Conservation (phyloP, 2,888 invertebrate species). For the Phlogophora meticulosa region DNA sequence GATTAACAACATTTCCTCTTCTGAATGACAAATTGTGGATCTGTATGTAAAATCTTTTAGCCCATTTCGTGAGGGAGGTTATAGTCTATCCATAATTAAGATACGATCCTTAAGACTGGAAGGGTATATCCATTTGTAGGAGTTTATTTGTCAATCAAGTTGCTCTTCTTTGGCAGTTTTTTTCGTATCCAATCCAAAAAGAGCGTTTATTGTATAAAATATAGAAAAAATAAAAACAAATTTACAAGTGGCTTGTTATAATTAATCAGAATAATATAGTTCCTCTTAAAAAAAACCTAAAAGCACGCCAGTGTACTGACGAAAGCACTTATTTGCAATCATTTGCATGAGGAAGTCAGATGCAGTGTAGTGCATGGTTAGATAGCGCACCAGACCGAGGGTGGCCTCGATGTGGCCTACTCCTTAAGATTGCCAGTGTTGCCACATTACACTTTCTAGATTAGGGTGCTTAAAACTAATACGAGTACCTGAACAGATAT, state of each 20-base stretch:
- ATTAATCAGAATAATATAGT: constrained; percentile 42
- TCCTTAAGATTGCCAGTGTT: constrained; percentile 53
- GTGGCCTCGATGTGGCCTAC: constrained; percentile 72
- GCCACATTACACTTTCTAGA: constrained; percentile 69
- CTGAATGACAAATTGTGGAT: constrained; percentile 39
- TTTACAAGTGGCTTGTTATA: too few species aligned
- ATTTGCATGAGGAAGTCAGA: constrained; percentile 87
- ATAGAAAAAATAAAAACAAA: neutral
- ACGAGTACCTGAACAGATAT: constrained; percentile 19
- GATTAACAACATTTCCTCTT: constrained; percentile 36
- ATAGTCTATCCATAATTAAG: too few species aligned
- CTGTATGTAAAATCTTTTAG: constrained; percentile 46
- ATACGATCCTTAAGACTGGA: too few species aligned
- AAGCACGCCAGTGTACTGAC: constrained; percentile 65
- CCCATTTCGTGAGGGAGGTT: neutral
- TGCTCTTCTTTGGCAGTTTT: too few species aligned
- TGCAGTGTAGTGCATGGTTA: constrained; percentile 75
- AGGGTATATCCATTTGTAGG: too few species aligned
- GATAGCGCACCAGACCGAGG: constrained; percentile 71
- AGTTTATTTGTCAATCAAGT: too few species aligned
- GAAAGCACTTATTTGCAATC: constrained; percentile 83
- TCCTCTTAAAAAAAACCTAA: constrained; percentile 41
- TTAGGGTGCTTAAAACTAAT: constrained; percentile 56
- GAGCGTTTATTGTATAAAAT: too few species aligned
- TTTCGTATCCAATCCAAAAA: too few species aligned